These are phyloP conservation scores for Dendropsophus ebraccatus DNA, from an alignment of 2,113 vertebrate genomes.

Conservation along the genomic window DNA sequence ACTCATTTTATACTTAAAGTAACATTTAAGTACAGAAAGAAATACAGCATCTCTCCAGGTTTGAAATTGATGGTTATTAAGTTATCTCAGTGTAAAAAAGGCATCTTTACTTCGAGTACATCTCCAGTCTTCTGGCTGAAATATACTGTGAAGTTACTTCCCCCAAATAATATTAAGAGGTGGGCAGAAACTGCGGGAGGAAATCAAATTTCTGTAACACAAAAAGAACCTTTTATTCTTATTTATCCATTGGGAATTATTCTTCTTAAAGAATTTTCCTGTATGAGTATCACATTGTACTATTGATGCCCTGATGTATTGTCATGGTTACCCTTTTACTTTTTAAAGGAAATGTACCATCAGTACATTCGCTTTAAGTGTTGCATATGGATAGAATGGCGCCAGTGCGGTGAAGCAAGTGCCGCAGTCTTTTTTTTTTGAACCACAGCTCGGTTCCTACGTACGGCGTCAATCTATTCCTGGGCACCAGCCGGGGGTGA, in stretches of 20 bases:
- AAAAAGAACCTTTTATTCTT: background rate
- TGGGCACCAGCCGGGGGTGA: too few species aligned
- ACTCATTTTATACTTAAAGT: slow-evolving; percentile 57
- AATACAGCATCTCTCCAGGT: slow-evolving; percentile 51
- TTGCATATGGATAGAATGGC: too few species aligned
- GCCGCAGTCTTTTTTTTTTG: too few species aligned
- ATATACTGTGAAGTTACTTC: slow-evolving; percentile 31
- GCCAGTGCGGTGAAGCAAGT: too few species aligned
- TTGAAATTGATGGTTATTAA: slow-evolving; percentile 59
- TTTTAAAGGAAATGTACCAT: too few species aligned
- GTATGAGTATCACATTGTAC: background rate
- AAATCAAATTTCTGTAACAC: background rate
- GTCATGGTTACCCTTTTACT: background rate
- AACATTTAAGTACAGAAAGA: slow-evolving; percentile 57
- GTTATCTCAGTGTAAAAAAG: slow-evolving; percentile 53
- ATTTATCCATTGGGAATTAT: background rate
- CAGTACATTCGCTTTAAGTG: too few species aligned
- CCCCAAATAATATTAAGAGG: background rate
- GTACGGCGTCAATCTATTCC: too few species aligned
- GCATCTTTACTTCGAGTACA: slow-evolving; percentile 37
- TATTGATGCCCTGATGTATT: too few species aligned
- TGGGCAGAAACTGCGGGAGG: background rate
- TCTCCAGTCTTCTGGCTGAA: slow-evolving; percentile 20
- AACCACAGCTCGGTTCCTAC: too few species aligned
- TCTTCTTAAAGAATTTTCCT: background rate